Conservation (phyloP, 2,113 vertebrate genomes). For the Hemiprocne comata region DNA sequence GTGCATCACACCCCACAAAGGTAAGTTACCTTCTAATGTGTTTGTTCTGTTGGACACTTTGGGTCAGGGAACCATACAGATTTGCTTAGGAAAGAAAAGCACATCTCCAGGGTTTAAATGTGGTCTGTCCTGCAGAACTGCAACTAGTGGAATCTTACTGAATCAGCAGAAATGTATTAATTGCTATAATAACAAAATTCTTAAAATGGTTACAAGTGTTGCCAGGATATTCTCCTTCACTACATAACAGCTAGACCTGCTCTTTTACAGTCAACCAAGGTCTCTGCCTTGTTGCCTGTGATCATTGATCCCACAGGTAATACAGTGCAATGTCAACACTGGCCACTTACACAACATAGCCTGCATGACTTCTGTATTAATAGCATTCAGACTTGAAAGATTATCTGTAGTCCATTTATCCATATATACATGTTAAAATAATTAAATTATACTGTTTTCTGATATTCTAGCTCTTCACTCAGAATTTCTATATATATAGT, state of each 20-base stretch:
- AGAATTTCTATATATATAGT: neutral
- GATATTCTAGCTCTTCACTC: neutral
- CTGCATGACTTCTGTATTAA: neutral
- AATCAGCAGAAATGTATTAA: neutral
- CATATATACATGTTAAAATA: neutral
- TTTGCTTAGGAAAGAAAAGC: neutral
- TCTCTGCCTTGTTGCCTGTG: neutral
- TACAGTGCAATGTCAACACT: neutral
- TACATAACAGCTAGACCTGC: neutral
- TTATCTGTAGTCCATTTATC: neutral
- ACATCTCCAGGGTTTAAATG: neutral
- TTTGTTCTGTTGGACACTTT: accelerated
- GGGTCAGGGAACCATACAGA: neutral
- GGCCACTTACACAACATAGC: neutral
- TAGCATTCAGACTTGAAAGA: neutral
- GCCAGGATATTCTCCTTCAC: neutral
- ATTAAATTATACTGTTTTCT: neutral
- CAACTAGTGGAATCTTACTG: neutral
- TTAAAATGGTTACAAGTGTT: neutral
- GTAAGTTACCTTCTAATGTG: neutral
- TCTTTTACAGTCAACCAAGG: neutral
- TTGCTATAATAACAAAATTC: neutral
- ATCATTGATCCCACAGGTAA: neutral
- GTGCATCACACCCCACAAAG: neutral
- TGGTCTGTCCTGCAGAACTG: neutral